phyloP scores from a whole-genome alignment of 2,888 invertebrate genomes.

The Nemapogon koenigi region DNA sequence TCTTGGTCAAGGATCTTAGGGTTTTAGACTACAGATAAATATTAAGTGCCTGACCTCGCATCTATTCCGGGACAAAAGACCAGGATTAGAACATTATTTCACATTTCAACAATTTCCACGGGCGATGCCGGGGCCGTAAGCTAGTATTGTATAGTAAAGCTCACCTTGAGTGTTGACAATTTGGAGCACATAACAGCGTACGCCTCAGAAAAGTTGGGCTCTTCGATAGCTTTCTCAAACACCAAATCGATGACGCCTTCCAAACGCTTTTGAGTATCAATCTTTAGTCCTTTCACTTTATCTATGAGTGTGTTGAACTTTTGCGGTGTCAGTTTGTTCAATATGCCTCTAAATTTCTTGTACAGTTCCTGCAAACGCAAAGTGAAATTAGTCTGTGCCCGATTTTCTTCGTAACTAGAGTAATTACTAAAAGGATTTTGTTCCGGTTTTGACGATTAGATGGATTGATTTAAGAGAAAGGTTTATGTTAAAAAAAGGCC shows the following conservation, averaged over 20 bases:
- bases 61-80: no score
- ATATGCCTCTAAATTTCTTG: constrained; percentile 83
- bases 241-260: constrained; percentile 87
- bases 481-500: no score
- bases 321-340: constrained; percentile 95
- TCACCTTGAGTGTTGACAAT: constrained; percentile 69
- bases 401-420: no score
- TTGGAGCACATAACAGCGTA: constrained; percentile 88
- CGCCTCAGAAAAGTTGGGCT: constrained; percentile 92
- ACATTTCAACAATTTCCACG: no score
- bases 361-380: constrained; percentile 74
- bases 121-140: no score
- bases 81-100: no score
- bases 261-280: constrained; percentile 80
- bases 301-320: constrained; percentile 85
- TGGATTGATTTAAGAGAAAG: no score
- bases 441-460: no score
- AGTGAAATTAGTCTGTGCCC: background rate
- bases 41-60: no score
- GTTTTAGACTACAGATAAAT: no score
- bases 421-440: no score
- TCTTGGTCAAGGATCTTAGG: no score
- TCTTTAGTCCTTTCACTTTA: constrained; percentile 79
- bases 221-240: constrained; percentile 95
- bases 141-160: background rate